phyloP scores from a whole-genome alignment of 23 tunicate genomes.

The Diplosoma virens region DNA sequence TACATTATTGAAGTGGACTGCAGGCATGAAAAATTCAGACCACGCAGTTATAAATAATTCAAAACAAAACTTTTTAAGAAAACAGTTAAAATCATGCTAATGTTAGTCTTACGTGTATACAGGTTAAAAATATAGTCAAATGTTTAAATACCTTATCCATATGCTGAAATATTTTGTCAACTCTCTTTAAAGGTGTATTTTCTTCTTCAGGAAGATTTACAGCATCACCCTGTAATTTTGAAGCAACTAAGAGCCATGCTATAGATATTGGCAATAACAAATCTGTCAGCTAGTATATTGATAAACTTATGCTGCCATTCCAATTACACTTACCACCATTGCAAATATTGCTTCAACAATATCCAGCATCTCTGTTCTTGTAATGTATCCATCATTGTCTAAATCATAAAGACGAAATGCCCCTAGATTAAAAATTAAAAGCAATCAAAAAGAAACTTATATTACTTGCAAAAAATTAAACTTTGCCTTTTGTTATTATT shows the following conservation, averaged over 20 bases:
- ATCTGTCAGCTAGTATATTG: too few species aligned
- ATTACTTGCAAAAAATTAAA: too few species aligned
- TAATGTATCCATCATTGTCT: conserved; percentile 96
- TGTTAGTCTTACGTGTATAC: too few species aligned
- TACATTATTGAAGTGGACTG: too few species aligned
- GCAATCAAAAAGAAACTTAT: too few species aligned
- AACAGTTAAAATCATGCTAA: too few species aligned
- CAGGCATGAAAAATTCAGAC: too few species aligned
- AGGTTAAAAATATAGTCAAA: background rate
- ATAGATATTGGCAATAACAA: too few species aligned
- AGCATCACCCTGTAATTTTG: conserved; percentile 77
- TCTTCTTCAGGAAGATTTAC: conserved; percentile 92
- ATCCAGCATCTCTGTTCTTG: conserved; percentile 89
- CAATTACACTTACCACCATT: conserved; percentile 98
- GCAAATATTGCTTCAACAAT: conserved; percentile 93
- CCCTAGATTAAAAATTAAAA: conserved; percentile 54
- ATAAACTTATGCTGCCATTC: background rate
- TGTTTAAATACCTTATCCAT: conserved; percentile 88
- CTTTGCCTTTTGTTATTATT: too few species aligned
- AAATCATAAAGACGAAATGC: conserved; percentile 96
- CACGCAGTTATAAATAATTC: too few species aligned
- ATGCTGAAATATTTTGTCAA: conserved; percentile 79
- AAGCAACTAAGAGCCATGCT: too few species aligned
- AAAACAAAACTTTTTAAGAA: too few species aligned
- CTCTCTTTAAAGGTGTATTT: conserved; percentile 95